Evolutionary conservation across 2,888 invertebrate genomes (phyloP).

Genomic region (Auanema sp.): DNA sequence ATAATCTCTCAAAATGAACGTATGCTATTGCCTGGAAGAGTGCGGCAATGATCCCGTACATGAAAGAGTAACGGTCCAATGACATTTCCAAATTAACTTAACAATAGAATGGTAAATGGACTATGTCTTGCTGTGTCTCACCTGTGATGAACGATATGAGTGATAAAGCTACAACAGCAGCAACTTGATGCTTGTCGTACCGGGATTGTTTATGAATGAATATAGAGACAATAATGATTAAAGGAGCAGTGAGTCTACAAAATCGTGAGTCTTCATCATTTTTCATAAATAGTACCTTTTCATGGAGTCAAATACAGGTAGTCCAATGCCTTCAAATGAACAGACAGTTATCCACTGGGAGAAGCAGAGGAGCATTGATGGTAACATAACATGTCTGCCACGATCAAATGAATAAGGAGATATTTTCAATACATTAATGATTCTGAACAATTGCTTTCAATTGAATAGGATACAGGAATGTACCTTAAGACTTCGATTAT

Average conservation of each 20-base stretch:
- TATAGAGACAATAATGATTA: constrained; percentile 28
- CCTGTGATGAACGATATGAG: constrained; percentile 16
- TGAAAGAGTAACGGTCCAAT: constrained; percentile 54
- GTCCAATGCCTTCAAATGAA: constrained; percentile 69
- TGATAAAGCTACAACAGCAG: constrained; percentile 12
- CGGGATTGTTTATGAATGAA: constrained; percentile 21
- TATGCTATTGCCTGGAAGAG: constrained; percentile 41
- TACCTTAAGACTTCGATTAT: constrained; percentile 64
- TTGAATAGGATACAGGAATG: not conserved
- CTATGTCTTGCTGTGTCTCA: not conserved
- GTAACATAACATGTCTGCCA: constrained; percentile 66
- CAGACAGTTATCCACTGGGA: constrained; percentile 68
- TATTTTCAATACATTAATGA: constrained; percentile 59
- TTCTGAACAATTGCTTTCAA: constrained; percentile 28
- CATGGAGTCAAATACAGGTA: constrained; percentile 69
- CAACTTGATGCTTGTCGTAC: constrained; percentile 7
- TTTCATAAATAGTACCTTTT: constrained; percentile 65
- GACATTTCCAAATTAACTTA: constrained; percentile 54
- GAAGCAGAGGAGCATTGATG: constrained; percentile 66
- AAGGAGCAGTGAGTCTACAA: constrained; percentile 34
- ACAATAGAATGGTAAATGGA: not conserved
- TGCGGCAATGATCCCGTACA: constrained; percentile 52
- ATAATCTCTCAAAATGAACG: constrained; percentile 35
- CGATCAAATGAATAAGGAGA: constrained; percentile 65
- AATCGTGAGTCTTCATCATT: not conserved